Base-by-base conservation (phyloP, 2,113 vertebrate species). In the Upupa epops region DNA sequence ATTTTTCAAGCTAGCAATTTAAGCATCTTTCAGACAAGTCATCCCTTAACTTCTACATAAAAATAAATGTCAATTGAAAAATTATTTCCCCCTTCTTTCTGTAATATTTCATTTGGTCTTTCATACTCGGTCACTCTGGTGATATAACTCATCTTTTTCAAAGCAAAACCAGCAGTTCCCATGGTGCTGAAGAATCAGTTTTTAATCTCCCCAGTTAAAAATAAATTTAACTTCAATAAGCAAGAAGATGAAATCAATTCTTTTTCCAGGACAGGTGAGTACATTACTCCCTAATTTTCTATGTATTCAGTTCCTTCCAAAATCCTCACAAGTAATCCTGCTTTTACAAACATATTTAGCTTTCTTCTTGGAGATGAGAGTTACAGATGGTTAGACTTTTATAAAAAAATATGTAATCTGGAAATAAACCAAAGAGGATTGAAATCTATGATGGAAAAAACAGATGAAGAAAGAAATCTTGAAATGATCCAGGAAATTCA, bases 371-470 rank as follows among this genome's bases (percentile, higher is more conserved):
- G 86, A 84, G 34, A 89, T 81, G 40, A 78, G 80, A 68, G 34
- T 72, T 90, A 58, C 92, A 96, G 94, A 94, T 94, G 94, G 86
- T 90, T 73, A 68, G 73, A 81, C 78, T 90, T 95, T 85, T 86
- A 51, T 79, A 70, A 93, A 42, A 42, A 93, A 89, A 91, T 71
- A 94, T 92, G 94, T 96, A 68, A 93, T 92, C 93, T 93, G 79
- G 66, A 96, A 93, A 80, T 93, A 88, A 91, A 89, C 65, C 37
- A 80, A 94, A 90, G 90, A 95, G 63, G 91, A 92, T 93, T 95
- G 88, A 61, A 80, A 94, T 73, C 28, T 71, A 7, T 64, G 55
- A 83, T 52, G 51, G 34, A 13, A 40, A 61, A 85, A 88, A 40
- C n/a, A 88, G 56, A 91, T 77, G 63, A 92, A 84, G 52, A 82